Evolutionary conservation across 2,797 vertebrate genomes (phyloP).

Genomic region (Coracias cyanogaster): DNA sequence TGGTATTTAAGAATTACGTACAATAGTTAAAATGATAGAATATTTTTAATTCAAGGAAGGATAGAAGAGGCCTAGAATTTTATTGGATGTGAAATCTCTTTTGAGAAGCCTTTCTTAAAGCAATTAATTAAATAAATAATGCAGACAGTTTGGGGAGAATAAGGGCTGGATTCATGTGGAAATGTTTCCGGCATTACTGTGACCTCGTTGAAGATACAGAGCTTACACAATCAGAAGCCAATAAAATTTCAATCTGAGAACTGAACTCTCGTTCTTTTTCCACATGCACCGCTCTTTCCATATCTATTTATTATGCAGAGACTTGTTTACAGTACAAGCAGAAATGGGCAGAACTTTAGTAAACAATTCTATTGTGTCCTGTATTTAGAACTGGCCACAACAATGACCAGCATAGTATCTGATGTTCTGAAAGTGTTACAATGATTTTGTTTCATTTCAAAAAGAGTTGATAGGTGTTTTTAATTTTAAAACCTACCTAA

Average conservation of each 20-base stretch:
- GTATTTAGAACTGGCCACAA: neutral
- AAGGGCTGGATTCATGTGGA: conserved; percentile 33
- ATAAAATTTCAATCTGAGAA: neutral
- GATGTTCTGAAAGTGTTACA: neutral
- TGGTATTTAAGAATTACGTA: neutral
- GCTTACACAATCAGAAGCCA: neutral
- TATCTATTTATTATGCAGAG: neutral
- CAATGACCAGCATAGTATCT: neutral
- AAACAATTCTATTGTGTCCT: neutral
- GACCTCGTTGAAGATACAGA: neutral
- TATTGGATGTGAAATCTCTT: neutral
- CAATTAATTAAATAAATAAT: neutral
- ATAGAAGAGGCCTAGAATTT: neutral
- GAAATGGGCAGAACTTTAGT: neutral
- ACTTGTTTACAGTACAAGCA: neutral
- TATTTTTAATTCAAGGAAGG: neutral
- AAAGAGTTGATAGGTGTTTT: neutral
- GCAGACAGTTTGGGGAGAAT: neutral
- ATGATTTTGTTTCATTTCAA: neutral
- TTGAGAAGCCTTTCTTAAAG: neutral
- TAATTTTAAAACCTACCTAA: neutral
- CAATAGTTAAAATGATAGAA: conserved; percentile 13
- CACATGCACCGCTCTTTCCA: neutral
- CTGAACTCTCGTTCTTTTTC: neutral
- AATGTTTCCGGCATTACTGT: neutral